These are phyloP conservation scores for Melanocharis versteri DNA, from an alignment of 2,113 vertebrate genomes.

Conservation along the genomic window DNA sequence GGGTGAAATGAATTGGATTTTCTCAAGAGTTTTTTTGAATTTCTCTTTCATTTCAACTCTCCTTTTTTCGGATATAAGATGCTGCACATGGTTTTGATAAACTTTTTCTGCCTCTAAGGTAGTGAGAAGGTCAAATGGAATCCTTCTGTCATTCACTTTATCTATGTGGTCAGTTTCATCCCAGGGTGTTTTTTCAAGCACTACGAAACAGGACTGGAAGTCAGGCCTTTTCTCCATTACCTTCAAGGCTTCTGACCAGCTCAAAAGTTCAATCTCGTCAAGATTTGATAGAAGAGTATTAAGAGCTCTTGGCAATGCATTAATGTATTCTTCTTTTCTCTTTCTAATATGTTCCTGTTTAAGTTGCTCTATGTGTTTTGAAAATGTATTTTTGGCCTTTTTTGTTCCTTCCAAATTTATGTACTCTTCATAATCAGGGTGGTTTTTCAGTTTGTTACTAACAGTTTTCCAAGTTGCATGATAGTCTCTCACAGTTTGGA, in stretches of 20 bases:
- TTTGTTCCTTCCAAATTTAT: slow-evolving; percentile 93
- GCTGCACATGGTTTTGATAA: slow-evolving; percentile 93
- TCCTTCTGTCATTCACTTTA: slow-evolving; percentile 90
- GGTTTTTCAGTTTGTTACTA: slow-evolving; percentile 90
- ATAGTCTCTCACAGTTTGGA: slow-evolving; percentile 92
- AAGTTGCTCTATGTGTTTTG: slow-evolving; percentile 93
- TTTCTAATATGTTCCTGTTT: slow-evolving; percentile 96
- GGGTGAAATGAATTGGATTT: slow-evolving; percentile 93
- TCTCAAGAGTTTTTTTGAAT: slow-evolving; percentile 95
- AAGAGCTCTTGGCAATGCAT: slow-evolving; percentile 92
- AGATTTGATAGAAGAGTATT: slow-evolving; percentile 90
- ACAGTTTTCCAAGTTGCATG: slow-evolving; percentile 94
- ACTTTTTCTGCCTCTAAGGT: slow-evolving; percentile 90
- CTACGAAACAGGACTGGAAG: slow-evolving; percentile 93
- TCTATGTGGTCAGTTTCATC: slow-evolving; percentile 95
- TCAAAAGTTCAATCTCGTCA: slow-evolving; percentile 90
- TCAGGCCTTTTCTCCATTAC: slow-evolving; percentile 87
- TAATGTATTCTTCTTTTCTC: slow-evolving; percentile 92
- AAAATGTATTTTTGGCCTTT: slow-evolving; percentile 91
- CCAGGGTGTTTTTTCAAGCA: slow-evolving; percentile 93
- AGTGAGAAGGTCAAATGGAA: slow-evolving; percentile 93
- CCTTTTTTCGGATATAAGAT: slow-evolving; percentile 92
- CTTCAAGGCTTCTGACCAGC: slow-evolving; percentile 90
- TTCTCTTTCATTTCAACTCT: slow-evolving; percentile 96
- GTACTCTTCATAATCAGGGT: slow-evolving; percentile 92